phyloP scores from a whole-genome alignment of 30 jellyfish, hydroid and myxozoan genomes.

The Morbakka virulenta region DNA sequence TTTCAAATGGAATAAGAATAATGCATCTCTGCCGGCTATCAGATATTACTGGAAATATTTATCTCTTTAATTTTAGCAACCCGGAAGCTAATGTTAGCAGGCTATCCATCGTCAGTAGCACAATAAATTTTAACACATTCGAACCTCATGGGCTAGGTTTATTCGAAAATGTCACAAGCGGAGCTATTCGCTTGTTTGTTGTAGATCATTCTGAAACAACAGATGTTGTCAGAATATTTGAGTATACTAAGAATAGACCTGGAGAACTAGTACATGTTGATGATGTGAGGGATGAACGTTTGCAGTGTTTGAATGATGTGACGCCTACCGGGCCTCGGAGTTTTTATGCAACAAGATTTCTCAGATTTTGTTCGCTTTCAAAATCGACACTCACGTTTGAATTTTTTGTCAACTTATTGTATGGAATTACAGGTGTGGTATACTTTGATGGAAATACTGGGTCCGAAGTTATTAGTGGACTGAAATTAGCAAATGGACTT shows the following conservation, averaged over 20 bases:
- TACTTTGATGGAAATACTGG: constrained; percentile 60
- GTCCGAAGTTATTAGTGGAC: constrained; percentile 10
- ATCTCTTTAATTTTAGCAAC: constrained; percentile 61
- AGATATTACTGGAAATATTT: constrained; percentile 51
- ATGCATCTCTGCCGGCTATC: constrained; percentile 49
- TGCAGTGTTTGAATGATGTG: constrained; percentile 77
- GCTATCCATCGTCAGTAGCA: constrained; percentile 49
- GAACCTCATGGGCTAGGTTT: constrained; percentile 92
- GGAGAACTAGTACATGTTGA: constrained; percentile 46
- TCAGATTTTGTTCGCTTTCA: constrained; percentile 39
- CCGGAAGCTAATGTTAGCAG: constrained; percentile 50
- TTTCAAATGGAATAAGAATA: constrained; percentile 70
- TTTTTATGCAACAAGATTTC: constrained; percentile 68
- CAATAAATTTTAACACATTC: constrained; percentile 4
- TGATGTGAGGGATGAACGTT: constrained; percentile 35
- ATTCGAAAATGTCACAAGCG: constrained; percentile 21
- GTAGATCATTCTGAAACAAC: constrained; percentile 69
- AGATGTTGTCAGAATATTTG: constrained; percentile 74
- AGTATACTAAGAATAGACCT: constrained; percentile 25
- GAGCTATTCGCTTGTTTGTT: constrained; percentile 23
- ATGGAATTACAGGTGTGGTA: constrained; percentile 50
- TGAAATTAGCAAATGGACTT: constrained; percentile 64
- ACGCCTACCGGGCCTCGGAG: constrained; percentile 51
- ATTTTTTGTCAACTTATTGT: not conserved
- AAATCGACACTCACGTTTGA: not conserved